phyloP scores from a whole-genome alignment of 1,140 invertebrate species.

The Antheraea pernyi region DNA sequence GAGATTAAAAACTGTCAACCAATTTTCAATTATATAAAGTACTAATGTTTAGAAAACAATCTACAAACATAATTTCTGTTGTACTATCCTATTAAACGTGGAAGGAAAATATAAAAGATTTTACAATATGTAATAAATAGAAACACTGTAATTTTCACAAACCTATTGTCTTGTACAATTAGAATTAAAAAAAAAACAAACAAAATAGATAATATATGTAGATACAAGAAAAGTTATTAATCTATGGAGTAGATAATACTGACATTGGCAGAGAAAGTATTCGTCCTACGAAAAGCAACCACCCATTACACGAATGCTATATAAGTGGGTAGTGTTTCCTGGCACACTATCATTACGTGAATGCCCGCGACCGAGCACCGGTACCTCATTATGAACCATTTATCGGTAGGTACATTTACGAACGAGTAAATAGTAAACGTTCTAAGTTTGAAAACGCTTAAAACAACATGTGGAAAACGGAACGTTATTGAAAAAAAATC shows the following conservation, averaged over 20 bases:
- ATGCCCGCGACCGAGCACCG: slow-evolving; percentile 53
- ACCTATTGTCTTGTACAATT: too few relatives aligned
- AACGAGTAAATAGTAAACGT: not conserved
- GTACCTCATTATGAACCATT: slow-evolving; percentile 66
- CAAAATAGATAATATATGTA: too few relatives aligned
- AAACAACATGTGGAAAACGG: slow-evolving; percentile 14
- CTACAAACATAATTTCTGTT: too few relatives aligned
- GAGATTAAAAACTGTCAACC: too few relatives aligned
- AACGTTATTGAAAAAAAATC: slow-evolving; percentile 20
- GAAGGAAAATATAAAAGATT: too few relatives aligned
- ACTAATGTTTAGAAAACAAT: too few relatives aligned
- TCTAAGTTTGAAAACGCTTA: not conserved
- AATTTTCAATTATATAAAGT: too few relatives aligned
- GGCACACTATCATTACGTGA: slow-evolving; percentile 56
- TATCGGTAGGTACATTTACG: slow-evolving; percentile 67
- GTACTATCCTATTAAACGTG: too few relatives aligned
- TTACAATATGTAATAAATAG: too few relatives aligned
- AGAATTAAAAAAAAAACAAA: too few relatives aligned
- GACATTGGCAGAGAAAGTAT: slow-evolving; percentile 68
- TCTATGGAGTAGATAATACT: slow-evolving; percentile 13
- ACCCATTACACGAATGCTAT: slow-evolving; percentile 64
- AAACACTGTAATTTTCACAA: too few relatives aligned
- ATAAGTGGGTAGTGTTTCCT: slow-evolving; percentile 67
- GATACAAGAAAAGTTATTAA: not conserved
- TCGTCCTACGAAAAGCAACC: slow-evolving; percentile 44